A percentile compares a stretch with the other conserved stretches of the same genome.
phyloP scores from a whole-genome alignment of 2,113 vertebrate species.

The Scopus umbretta region DNA sequence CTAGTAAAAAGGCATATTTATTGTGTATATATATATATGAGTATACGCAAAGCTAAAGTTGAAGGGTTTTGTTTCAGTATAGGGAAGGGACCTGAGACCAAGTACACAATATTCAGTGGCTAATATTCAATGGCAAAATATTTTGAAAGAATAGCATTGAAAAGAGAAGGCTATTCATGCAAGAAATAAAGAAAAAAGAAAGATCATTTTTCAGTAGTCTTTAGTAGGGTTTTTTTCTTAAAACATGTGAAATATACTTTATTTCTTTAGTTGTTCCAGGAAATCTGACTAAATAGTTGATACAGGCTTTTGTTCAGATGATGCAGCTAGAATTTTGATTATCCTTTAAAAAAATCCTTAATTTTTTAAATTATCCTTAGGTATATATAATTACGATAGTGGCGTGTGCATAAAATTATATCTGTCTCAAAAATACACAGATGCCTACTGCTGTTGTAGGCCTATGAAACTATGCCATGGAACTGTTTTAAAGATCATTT shows the following conservation, averaged over 20 bases:
- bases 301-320: neutral
- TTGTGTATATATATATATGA: neutral
- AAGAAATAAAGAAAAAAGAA: neutral
- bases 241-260: neutral
- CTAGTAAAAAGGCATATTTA: neutral
- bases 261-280: neutral
- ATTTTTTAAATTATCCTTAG: neutral
- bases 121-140: neutral
- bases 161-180: neutral
- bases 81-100: neutral
- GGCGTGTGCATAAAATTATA: neutral
- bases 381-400: neutral
- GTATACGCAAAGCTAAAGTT: neutral
- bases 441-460: neutral
- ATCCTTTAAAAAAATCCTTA: neutral
- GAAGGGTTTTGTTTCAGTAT: neutral
- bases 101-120: neutral
- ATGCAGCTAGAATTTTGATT: no score
- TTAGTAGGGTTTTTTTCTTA: neutral
- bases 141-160: neutral
- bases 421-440: neutral
- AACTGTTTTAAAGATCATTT: neutral
- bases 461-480: neutral
- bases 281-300: neutral
- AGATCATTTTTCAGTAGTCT: neutral